These are phyloP conservation scores for Aphodius granarius DNA, from an alignment of 2,888 invertebrate species.

Conservation along the genomic window DNA sequence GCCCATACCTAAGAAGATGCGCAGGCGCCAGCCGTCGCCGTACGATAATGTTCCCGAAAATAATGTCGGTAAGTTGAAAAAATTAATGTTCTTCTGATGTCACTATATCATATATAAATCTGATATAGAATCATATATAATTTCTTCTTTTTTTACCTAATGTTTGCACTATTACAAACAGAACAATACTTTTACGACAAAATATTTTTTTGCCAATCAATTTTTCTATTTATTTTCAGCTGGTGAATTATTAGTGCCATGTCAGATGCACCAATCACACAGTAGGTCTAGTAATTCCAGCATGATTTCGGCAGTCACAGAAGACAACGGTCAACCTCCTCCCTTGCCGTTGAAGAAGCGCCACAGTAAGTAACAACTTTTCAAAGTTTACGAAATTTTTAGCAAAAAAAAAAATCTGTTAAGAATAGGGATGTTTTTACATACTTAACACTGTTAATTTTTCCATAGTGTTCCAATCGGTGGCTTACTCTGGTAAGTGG, in stretches of 20 bases:
- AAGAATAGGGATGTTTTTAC: not conserved
- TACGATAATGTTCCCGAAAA: constrained; percentile 67
- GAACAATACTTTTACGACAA: not conserved
- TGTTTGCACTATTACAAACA: not conserved
- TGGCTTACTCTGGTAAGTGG: constrained; percentile 94
- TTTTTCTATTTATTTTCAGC: constrained; percentile 33
- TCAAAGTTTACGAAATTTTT: not conserved
- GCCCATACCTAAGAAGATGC: constrained; percentile 66
- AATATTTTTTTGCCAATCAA: not conserved
- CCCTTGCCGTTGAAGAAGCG: constrained; percentile 92
- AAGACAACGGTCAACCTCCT: constrained; percentile 72
- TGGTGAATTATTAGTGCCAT: constrained; percentile 50
- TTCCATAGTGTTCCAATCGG: constrained; percentile 89
- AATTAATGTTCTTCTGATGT: too few relatives aligned
- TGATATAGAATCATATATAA: not conserved
- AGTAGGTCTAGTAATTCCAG: constrained; percentile 42
- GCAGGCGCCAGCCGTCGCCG: constrained; percentile 64
- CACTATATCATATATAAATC: not conserved
- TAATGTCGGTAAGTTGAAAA: constrained; percentile 32
- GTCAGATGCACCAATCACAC: constrained; percentile 52
- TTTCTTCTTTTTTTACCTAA: not conserved
- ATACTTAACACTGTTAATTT: constrained; percentile 47
- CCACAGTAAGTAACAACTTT: constrained; percentile 77
- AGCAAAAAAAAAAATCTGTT: not conserved
- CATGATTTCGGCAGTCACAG: constrained; percentile 40